These are phyloP conservation scores for Radopholus similis DNA, from an alignment of 1,140 invertebrate species.

Conservation along the genomic window DNA sequence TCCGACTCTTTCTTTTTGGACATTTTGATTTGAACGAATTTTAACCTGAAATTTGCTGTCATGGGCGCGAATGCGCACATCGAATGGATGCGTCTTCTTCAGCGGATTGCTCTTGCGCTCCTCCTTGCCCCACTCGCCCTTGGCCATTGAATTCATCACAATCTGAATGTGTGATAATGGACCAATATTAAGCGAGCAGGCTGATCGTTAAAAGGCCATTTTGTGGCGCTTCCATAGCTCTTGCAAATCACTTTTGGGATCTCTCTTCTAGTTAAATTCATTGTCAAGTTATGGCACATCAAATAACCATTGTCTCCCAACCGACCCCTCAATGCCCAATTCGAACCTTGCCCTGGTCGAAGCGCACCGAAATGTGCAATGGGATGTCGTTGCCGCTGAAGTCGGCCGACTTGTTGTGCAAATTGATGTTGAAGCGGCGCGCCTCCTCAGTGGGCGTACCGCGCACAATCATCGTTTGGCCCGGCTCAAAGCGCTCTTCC, in stretches of 20 bases:
- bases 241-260: too few species aligned
- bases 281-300: too few species aligned
- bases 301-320: too few species aligned
- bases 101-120: conserved; percentile 54
- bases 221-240: background rate
- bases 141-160: conserved; percentile 37
- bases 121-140: conserved; percentile 60
- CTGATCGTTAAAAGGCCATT: background rate
- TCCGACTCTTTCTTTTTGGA: background rate
- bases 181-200: background rate
- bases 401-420: conserved; percentile 40
- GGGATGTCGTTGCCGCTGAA: conserved; percentile 55
- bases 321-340: background rate
- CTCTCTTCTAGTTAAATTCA: too few species aligned
- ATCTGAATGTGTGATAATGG: conserved; percentile 65
- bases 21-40: conserved; percentile 10
- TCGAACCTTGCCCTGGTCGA: conserved; percentile 57
- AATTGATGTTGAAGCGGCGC: conserved; percentile 54
- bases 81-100: conserved; percentile 55
- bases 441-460: conserved; percentile 53
- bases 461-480: conserved; percentile 58
- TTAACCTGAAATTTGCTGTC: conserved; percentile 54
- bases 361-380: conserved; percentile 52
- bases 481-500: conserved; percentile 57
- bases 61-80: conserved; percentile 57